A percentile compares a stretch with the other conserved stretches of the same genome.
Conservation (phyloP, 2,888 invertebrate genomes). For the Lordiphosa andalusiaca region DNA sequence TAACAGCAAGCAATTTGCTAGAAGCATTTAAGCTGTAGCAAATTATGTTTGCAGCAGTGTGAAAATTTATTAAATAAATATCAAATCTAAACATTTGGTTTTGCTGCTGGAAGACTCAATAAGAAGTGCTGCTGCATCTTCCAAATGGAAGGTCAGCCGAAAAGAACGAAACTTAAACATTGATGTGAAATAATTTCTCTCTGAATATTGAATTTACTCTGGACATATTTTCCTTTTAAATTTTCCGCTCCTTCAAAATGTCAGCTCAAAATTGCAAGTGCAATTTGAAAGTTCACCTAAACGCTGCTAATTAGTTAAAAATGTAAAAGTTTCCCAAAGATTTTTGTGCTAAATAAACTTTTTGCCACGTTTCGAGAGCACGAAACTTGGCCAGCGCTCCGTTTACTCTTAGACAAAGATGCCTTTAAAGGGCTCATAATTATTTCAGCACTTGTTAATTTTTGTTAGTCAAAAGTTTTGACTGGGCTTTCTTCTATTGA, state of each 20-base stretch:
- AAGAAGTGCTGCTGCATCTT: too few relatives aligned
- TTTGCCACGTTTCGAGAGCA: slow-evolving; percentile 24
- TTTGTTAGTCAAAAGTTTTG: slow-evolving; percentile 26
- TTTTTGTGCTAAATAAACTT: slow-evolving; percentile 15
- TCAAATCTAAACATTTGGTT: too few relatives aligned
- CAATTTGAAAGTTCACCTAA: slow-evolving; percentile 18
- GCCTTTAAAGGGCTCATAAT: slow-evolving; percentile 22
- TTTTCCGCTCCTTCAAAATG: slow-evolving; percentile 4
- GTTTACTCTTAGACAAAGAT: slow-evolving; percentile 13
- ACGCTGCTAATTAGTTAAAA: slow-evolving; percentile 43
- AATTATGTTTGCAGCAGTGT: too few relatives aligned
- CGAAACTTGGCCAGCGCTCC: slow-evolving; percentile 17
- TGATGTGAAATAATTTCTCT: background rate
- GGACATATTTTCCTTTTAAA: slow-evolving; percentile 3
- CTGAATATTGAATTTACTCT: background rate
- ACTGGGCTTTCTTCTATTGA: slow-evolving; percentile 8
- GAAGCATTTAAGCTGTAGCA: too few relatives aligned
- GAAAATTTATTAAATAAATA: too few relatives aligned
- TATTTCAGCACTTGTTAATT: slow-evolving; percentile 36
- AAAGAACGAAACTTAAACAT: too few relatives aligned
- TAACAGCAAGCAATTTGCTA: too few relatives aligned
- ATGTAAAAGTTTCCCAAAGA: slow-evolving; percentile 27
- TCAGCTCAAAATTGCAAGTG: slow-evolving; percentile 11
- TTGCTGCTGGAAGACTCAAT: too few relatives aligned
- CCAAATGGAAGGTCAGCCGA: too few relatives aligned